Evolutionary conservation across 1,140 invertebrate species (phyloP).

Genomic region (Heliconius hewitsoni): DNA sequence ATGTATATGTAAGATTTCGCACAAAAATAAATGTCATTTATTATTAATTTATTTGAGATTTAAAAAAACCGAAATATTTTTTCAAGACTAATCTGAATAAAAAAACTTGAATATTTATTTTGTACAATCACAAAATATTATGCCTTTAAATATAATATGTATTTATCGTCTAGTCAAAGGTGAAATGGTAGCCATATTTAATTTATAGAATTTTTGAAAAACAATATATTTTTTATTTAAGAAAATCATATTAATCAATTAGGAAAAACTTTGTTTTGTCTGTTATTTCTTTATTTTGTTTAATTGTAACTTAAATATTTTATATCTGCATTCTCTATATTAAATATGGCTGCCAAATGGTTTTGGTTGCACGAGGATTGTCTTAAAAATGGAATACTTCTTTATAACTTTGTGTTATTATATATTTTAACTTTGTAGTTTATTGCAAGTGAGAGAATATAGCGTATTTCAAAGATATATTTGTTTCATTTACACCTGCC

Average conservation of each 20-base stretch:
- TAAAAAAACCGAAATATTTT: neutral
- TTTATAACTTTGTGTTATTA: conserved; percentile 51
- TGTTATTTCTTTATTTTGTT: neutral
- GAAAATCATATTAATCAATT: no score
- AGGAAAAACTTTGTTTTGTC: neutral
- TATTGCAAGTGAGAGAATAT: conserved; percentile 65
- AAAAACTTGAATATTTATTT: neutral
- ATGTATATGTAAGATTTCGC: neutral
- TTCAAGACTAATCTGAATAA: neutral
- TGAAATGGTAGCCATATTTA: conserved; percentile 38
- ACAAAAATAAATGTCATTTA: neutral
- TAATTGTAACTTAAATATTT: neutral
- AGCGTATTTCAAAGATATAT: conserved; percentile 59
- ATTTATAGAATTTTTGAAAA: neutral
- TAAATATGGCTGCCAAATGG: conserved; percentile 39
- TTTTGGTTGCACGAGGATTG: conserved; percentile 44
- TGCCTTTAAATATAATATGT: conserved; percentile 34
- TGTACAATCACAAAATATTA: conserved; percentile 16
- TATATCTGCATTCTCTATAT: neutral
- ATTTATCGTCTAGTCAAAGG: conserved; percentile 47
- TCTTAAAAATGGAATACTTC: conserved; percentile 52
- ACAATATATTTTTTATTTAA: neutral
- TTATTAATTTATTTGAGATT: conserved; percentile 5
- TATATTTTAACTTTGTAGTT: conserved; percentile 59
- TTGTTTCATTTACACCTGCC: conserved; percentile 45